These are phyloP conservation scores for Salarias fasciatus DNA, from an alignment of 2,797 vertebrate species.

Conservation along the genomic window DNA sequence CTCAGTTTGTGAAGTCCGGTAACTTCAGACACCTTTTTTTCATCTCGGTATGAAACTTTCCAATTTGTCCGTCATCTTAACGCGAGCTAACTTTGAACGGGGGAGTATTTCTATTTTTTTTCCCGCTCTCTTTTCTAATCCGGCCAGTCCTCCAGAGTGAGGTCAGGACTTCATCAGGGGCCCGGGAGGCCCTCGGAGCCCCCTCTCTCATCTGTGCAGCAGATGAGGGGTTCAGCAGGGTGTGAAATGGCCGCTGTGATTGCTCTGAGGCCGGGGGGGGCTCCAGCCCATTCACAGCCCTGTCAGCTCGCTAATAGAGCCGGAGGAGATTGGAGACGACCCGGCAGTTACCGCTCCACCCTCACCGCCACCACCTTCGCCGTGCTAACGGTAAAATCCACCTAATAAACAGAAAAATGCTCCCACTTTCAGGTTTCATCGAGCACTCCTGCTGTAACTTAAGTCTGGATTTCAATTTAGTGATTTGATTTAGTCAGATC, in stretches of 20 bases:
- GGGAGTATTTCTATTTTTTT: slow-evolving; percentile 22
- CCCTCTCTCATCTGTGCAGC: slow-evolving; percentile 43
- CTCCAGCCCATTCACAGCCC: slow-evolving; percentile 67
- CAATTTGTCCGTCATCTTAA: slow-evolving; percentile 32
- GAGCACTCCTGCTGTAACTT: too few species aligned
- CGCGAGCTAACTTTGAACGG: too few species aligned
- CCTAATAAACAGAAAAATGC: not conserved
- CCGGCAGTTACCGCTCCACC: slow-evolving; percentile 16
- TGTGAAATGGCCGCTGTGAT: slow-evolving; percentile 77
- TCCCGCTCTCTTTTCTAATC: slow-evolving; percentile 15
- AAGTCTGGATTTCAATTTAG: too few species aligned
- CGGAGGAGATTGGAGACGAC: slow-evolving; percentile 55
- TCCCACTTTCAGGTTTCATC: too few species aligned
- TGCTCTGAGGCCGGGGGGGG: slow-evolving; percentile 64
- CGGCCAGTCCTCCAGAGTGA: slow-evolving; percentile 35
- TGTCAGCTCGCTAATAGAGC: slow-evolving; percentile 71
- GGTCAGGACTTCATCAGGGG: slow-evolving; percentile 67
- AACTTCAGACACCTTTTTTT: slow-evolving; percentile 17
- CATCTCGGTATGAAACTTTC: slow-evolving; percentile 48
- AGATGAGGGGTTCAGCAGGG: slow-evolving; percentile 74
- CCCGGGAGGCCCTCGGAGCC: slow-evolving; percentile 45
- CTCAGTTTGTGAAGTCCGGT: slow-evolving; percentile 3
- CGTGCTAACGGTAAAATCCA: slow-evolving; percentile 40
- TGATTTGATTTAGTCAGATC: too few species aligned
- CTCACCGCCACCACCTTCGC: not conserved